A percentile compares a stretch with the other conserved stretches of the same genome.
phyloP scores from a whole-genome alignment of 2,888 invertebrate species.

The Yponomeuta cagnagella region DNA sequence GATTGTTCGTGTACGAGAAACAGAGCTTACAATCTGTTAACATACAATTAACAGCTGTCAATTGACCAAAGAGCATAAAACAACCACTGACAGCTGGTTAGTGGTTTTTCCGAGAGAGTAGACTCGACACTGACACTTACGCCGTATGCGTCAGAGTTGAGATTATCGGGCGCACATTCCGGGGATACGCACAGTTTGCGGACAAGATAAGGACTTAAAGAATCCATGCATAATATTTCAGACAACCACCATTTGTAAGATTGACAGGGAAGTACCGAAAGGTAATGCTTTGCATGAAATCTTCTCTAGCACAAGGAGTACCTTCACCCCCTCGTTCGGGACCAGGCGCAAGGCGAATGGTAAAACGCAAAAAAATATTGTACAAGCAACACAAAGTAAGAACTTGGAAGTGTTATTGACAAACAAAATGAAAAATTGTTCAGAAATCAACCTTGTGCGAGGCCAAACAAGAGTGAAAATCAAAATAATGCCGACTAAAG shows the following conservation, averaged over 20 bases:
- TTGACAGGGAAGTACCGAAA: not conserved
- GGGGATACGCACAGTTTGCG: too few relatives aligned
- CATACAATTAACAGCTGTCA: too few relatives aligned
- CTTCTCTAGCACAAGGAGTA: not conserved
- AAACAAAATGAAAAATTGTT: not conserved
- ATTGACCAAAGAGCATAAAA: too few relatives aligned
- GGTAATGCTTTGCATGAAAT: not conserved
- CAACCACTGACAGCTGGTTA: too few relatives aligned
- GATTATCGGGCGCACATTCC: too few relatives aligned
- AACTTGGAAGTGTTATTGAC: not conserved
- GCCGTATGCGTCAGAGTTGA: too few relatives aligned
- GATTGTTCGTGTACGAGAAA: too few relatives aligned
- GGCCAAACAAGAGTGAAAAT: slow-evolving; percentile 9
- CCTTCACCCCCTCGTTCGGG: not conserved
- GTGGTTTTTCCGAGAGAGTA: too few relatives aligned
- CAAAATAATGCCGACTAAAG: slow-evolving; percentile 1
- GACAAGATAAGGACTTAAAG: not conserved
- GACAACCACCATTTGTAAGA: not conserved
- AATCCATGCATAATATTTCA: not conserved
- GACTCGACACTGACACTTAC: too few relatives aligned
- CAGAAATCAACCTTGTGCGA: slow-evolving; percentile 14
- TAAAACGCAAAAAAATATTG: not conserved
- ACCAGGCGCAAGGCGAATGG: not conserved
- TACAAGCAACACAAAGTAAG: not conserved
- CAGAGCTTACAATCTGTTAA: too few relatives aligned